A percentile compares a stretch with the other conserved stretches of the same genome.
phyloP scores from a whole-genome alignment of 1,140 invertebrate species.

The Potamilus streckersoni region DNA sequence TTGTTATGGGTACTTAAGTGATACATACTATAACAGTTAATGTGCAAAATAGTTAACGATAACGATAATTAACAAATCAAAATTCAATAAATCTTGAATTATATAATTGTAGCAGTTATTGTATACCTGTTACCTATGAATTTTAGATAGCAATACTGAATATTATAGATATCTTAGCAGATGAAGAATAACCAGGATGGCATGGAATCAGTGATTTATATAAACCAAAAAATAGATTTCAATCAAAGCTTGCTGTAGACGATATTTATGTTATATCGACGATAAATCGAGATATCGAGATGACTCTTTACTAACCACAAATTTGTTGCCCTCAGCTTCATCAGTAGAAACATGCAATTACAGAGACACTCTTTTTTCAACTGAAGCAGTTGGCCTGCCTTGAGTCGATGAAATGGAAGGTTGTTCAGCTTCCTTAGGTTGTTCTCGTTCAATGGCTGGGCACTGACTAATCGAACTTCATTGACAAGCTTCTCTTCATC shows the following conservation, averaged over 20 bases:
- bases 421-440: slow-evolving; percentile 84
- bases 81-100: not conserved
- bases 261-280: not conserved
- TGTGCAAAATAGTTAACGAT: too few species aligned
- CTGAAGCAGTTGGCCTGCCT: slow-evolving; percentile 87
- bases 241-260: not conserved
- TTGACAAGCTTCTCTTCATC: slow-evolving; percentile 20
- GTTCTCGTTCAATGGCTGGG: slow-evolving; percentile 68
- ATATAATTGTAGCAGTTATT: not conserved
- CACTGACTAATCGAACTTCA: slow-evolving; percentile 35
- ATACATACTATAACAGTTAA: too few species aligned
- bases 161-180: not conserved
- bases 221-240: not conserved
- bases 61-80: too few species aligned
- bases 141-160: not conserved
- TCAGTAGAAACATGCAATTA: slow-evolving; percentile 96
- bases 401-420: slow-evolving; percentile 79
- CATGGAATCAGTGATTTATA: not conserved
- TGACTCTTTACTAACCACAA: slow-evolving; percentile 25
- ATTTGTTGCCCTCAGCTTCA: slow-evolving; percentile 76
- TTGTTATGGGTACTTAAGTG: too few species aligned
- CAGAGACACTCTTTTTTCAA: slow-evolving; percentile 93
- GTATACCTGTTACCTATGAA: not conserved
- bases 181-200: not conserved
- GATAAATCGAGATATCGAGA: not conserved